A percentile compares a stretch with the other conserved stretches of the same genome.
Conservation (phyloP, 2,797 vertebrate species). For the Prionace glauca region DNA sequence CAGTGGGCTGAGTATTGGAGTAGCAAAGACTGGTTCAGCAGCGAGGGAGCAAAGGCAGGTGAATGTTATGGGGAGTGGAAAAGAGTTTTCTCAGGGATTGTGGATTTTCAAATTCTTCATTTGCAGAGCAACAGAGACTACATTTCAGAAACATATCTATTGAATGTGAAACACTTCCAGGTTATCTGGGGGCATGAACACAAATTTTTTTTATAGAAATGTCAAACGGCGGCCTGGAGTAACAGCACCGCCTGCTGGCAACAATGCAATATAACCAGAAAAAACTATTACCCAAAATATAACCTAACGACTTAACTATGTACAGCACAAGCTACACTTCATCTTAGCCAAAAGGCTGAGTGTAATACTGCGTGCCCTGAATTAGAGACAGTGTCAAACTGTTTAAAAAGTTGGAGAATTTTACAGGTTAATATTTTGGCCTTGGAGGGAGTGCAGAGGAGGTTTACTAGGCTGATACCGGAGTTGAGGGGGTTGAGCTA, state of each 20-base stretch:
- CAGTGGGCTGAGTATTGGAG: background rate
- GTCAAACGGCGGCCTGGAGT: background rate
- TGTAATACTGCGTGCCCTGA: background rate
- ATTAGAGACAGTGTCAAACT: background rate
- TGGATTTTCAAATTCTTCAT: background rate
- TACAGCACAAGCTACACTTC: too few relatives aligned
- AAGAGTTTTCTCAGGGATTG: background rate
- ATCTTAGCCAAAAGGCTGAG: too few relatives aligned
- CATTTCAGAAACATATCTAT: background rate
- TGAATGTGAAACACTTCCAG: background rate
- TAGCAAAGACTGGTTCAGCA: background rate
- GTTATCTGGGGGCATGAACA: background rate
- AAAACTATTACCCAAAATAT: background rate
- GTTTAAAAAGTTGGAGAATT: background rate
- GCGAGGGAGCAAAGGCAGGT: background rate
- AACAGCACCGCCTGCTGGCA: background rate
- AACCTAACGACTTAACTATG: too few relatives aligned
- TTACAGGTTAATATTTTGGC: background rate
- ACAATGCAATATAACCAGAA: background rate
- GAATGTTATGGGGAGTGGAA: background rate
- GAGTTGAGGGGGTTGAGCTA: too few relatives aligned
- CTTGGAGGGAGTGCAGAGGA: too few relatives aligned
- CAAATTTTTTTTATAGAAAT: too few relatives aligned
- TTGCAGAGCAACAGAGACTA: background rate
- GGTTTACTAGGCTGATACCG: too few relatives aligned